Evolutionary conservation across 1,140 invertebrate genomes (phyloP), one percentile per base, ranked within the genome.

Genomic region (Coptotermes formosanus): DNA sequence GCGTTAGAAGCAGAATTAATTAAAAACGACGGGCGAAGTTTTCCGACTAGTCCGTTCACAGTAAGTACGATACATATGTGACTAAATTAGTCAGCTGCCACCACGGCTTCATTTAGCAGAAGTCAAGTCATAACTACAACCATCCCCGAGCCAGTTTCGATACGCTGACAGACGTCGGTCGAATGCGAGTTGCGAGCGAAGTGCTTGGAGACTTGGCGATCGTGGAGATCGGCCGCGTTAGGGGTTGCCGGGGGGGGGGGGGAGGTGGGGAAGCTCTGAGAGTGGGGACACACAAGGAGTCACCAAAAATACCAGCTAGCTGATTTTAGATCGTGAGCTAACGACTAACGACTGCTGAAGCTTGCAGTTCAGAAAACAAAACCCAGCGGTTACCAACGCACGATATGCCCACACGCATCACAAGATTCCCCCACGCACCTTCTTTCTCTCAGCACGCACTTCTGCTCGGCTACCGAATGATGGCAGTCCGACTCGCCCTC

Each of bases 101-200:
- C 91, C 93, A 93, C 93, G 93, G 93, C 92, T 93, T 94, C 93
- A 93, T 91, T 94, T 93, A 93, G 93, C 93, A 94, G 93, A 94
- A 94, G 93, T 94, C 93, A 95, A 95, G 94, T 95, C 95, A 95
- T 95, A 93, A 94, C 95, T 52, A 83, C 43, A n/a, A 19, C 83
- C 89, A 89, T 90, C 94, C 95, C 95, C 95, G 94, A 94, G 93
- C 94, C 93, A 94, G 7, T 93, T 93, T 93, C 93, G 90, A 94
- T 95, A 59, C 30, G 44, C 85, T 75, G 69, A 55, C 95, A 96
- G 95, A 96, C 95, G 95, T 96, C 95, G 95, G 94, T 96, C 95
- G 95, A 95, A 95, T 95, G 94, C 94, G 94, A 95, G 94, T 95
- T 94, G 94, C 93, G 93, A 94, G 94, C 94, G 94, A 94, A 94